A percentile compares a stretch with the other conserved stretches of the same genome.
Evolutionary conservation across 1,140 invertebrate species (phyloP).

Genomic region (Drosophila elegans): DNA sequence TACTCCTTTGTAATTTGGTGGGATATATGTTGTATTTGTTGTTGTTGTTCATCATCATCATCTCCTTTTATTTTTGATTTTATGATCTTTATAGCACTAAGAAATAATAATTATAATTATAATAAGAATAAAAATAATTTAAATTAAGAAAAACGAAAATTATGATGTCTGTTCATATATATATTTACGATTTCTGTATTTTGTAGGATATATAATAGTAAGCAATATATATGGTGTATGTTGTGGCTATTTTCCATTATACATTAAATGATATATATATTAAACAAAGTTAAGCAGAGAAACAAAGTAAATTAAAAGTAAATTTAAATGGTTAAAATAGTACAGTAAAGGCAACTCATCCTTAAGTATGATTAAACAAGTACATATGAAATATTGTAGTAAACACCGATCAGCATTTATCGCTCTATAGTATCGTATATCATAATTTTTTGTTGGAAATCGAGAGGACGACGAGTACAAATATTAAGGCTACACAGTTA

Average conservation of each 20-base stretch:
- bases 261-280: conserved; percentile 16
- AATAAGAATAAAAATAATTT: conserved; percentile 5
- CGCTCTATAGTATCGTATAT: conserved; percentile 38
- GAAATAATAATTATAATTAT: conserved; percentile 5
- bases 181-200: conserved; percentile 57
- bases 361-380: conserved; percentile 31
- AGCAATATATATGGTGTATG: conserved; percentile 57
- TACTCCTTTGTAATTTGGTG: conserved; percentile 74
- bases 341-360: conserved; percentile 50
- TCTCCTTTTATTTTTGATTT: conserved; percentile 60
- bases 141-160: conserved; percentile 30
- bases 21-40: conserved; percentile 80
- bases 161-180: conserved; percentile 54
- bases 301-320: conserved; percentile 37
- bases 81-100: conserved; percentile 9
- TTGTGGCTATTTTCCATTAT: conserved; percentile 51
- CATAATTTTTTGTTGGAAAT: conserved; percentile 51
- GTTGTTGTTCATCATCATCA: conserved; percentile 49
- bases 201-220: conserved; percentile 72
- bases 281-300: conserved; percentile 27
- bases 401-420: conserved; percentile 43
- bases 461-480: conserved; percentile 58
- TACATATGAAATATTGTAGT: conserved; percentile 52
- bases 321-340: conserved; percentile 29
- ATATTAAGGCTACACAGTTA: conserved; percentile 80